Evolutionary conservation across 35 echinoderm and acorn worm genomes (phyloP).

Genomic region (Ophioderma brevispina): DNA sequence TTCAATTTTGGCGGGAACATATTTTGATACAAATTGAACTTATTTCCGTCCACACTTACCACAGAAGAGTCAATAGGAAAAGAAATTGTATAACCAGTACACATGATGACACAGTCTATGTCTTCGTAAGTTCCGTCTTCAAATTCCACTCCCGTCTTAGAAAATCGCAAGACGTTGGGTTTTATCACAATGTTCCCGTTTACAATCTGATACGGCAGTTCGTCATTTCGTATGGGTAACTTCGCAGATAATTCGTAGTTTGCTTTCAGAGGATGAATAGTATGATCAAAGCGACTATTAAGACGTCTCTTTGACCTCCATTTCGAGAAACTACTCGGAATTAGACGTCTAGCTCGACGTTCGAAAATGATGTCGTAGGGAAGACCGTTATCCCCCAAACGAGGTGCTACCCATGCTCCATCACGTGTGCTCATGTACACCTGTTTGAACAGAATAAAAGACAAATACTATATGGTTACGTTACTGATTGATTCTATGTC

Average conservation of each 20-base stretch:
- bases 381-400: not conserved
- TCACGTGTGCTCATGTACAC: conserved; percentile 31
- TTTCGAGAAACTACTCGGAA: not conserved
- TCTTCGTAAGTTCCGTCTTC: conserved; percentile 73
- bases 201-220: conserved; percentile 45
- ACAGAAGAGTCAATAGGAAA: conserved; percentile 57
- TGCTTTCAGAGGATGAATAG: not conserved
- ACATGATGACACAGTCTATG: conserved; percentile 67
- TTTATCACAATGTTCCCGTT: conserved; percentile 56
- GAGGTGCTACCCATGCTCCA: conserved; percentile 36
- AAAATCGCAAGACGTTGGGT: conserved; percentile 27
- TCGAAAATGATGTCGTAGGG: not conserved
- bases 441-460: conserved; percentile 17
- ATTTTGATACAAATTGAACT: conserved; percentile 69
- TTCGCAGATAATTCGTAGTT: not conserved
- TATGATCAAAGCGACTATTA: not conserved
- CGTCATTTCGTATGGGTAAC: conserved; percentile 16
- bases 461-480: no score
- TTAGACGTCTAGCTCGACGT: not conserved
- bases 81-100: conserved; percentile 38
- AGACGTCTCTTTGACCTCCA: not conserved
- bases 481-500: no score
- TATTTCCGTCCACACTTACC: conserved; percentile 37
- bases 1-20: conserved; percentile 56
- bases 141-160: conserved; percentile 49